phyloP scores from a whole-genome alignment of 2,797 vertebrate genomes.

The Microctenopoma lineatum region DNA sequence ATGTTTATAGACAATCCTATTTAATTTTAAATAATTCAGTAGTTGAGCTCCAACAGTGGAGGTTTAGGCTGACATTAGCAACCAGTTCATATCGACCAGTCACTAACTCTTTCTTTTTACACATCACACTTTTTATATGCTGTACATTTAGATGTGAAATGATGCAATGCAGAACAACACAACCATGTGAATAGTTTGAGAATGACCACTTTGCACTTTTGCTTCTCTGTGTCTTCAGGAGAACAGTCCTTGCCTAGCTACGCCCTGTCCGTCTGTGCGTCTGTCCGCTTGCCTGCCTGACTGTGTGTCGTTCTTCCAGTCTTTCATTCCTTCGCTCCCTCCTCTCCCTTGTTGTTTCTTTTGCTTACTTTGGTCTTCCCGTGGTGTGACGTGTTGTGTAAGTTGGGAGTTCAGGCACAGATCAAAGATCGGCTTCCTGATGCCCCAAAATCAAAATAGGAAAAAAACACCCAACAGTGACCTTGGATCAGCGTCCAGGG shows the following conservation, averaged over 20 bases:
- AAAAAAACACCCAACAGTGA: conserved; percentile 29
- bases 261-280: conserved; percentile 46
- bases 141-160: conserved; percentile 56
- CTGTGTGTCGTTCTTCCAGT: conserved; percentile 51
- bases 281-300: conserved; percentile 39
- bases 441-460: neutral
- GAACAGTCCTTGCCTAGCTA: conserved; percentile 50
- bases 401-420: conserved; percentile 44
- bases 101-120: conserved; percentile 41
- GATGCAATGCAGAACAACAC: conserved; percentile 34
- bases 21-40: conserved; percentile 52
- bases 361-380: conserved; percentile 34
- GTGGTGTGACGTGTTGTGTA: conserved; percentile 43
- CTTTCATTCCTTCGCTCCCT: neutral
- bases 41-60: conserved; percentile 29
- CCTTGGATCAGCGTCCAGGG: conserved; percentile 55
- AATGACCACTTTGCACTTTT: conserved; percentile 83
- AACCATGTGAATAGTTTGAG: conserved; percentile 62
- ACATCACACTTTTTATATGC: conserved; percentile 70
- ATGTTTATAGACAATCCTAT: conserved; percentile 50
- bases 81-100: conserved; percentile 12
- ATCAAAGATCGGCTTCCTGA: conserved; percentile 41
- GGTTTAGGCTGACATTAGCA: conserved; percentile 36
- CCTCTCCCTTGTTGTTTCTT: conserved; percentile 24
- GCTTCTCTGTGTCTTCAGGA: conserved; percentile 74